A percentile compares a stretch with the other conserved stretches of the same genome.
Evolutionary conservation across 1,140 invertebrate species (phyloP).

Genomic region (Neuroterus valhalla): DNA sequence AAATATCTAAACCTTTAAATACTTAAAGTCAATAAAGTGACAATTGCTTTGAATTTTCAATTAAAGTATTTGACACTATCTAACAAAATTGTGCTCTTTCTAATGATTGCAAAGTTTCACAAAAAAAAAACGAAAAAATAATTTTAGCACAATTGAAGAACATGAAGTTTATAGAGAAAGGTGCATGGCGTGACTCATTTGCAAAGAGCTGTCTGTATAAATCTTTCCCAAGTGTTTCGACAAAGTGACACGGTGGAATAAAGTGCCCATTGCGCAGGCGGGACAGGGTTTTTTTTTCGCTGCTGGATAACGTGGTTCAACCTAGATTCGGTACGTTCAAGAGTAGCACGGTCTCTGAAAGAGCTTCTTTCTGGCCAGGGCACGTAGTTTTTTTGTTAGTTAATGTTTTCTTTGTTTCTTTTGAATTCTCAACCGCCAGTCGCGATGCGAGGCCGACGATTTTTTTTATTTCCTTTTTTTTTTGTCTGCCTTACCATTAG

Average conservation of each 20-base stretch:
- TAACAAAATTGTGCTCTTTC: too few species aligned
- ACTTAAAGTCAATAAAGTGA: not conserved
- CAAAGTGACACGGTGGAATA: slow-evolving; percentile 20
- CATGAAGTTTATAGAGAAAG: not conserved
- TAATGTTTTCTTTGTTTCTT: slow-evolving; percentile 38
- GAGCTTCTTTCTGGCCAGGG: slow-evolving; percentile 55
- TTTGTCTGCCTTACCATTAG: not conserved
- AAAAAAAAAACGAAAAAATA: too few species aligned
- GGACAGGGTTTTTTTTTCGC: slow-evolving; percentile 60
- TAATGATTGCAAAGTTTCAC: too few species aligned
- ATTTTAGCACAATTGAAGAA: slow-evolving; percentile 1
- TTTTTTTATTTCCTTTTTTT: slow-evolving; percentile 3
- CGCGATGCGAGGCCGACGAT: slow-evolving; percentile 45
- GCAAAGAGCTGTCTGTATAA: slow-evolving; percentile 20
- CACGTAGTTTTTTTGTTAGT: slow-evolving; percentile 58
- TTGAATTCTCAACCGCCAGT: slow-evolving; percentile 22
- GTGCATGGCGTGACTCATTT: slow-evolving; percentile 28
- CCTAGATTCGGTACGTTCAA: slow-evolving; percentile 66
- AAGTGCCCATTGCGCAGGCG: slow-evolving; percentile 70
- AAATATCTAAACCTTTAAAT: not conserved
- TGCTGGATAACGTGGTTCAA: slow-evolving; percentile 71
- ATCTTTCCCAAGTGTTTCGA: slow-evolving; percentile 24
- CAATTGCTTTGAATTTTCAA: too few species aligned
- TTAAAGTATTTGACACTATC: too few species aligned
- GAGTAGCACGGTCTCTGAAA: slow-evolving; percentile 72